A percentile compares a stretch with the other conserved stretches of the same genome.
Conservation (phyloP, 2,113 vertebrate species). For the Gracilinanus agilis region DNA sequence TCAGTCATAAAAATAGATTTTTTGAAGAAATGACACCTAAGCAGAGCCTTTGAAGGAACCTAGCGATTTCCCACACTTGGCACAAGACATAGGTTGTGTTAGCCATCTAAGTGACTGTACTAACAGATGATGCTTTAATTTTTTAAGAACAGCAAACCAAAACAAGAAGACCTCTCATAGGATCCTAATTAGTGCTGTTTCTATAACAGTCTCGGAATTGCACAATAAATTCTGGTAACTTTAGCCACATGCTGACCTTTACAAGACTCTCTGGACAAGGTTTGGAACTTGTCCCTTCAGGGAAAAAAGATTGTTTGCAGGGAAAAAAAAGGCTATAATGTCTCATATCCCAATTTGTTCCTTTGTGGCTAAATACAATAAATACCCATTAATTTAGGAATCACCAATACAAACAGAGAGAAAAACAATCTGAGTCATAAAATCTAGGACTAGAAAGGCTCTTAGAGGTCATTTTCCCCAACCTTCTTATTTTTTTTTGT, state of each 20-base stretch:
- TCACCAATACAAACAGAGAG: too few species aligned
- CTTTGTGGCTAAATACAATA: background rate
- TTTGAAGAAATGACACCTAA: background rate
- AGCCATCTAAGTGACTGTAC: background rate
- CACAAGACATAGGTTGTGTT: slow-evolving; percentile 10
- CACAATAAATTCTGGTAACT: background rate
- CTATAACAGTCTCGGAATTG: background rate
- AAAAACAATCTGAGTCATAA: too few species aligned
- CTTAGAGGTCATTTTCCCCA: too few species aligned
- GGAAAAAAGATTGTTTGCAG: background rate
- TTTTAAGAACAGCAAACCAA: background rate
- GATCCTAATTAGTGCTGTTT: background rate
- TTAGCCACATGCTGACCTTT: slow-evolving; percentile 3
- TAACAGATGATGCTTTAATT: background rate
- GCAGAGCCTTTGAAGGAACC: background rate
- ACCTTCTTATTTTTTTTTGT: too few species aligned
- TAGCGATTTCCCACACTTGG: background rate
- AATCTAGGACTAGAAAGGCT: too few species aligned
- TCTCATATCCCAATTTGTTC: background rate
- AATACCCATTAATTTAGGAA: too few species aligned
- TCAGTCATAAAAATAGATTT: slow-evolving; percentile 55
- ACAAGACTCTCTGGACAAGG: background rate
- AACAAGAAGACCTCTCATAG: background rate
- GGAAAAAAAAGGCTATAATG: background rate
- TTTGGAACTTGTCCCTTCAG: background rate